Percentiles rank a stretch among this genome's conserved stretches.
Conservation (phyloP, 2,888 invertebrate genomes). For the Teinopalpus imperialis region DNA sequence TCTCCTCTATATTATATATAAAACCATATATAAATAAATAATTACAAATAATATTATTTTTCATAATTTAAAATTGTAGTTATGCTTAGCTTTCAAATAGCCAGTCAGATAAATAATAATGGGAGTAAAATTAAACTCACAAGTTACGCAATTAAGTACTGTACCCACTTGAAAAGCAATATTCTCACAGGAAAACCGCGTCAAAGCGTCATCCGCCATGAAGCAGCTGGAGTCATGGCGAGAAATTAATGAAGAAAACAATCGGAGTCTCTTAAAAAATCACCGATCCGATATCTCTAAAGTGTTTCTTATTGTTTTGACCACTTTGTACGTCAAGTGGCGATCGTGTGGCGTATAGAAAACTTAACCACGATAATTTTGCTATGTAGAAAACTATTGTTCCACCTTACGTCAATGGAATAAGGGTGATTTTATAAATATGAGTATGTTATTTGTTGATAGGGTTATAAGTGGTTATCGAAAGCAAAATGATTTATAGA, state of each 20-base stretch:
- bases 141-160: constrained; percentile 24
- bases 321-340: constrained; percentile 67
- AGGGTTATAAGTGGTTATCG: constrained; percentile 66
- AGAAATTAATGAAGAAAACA: constrained; percentile 59
- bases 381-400: constrained; percentile 32
- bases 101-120: too few relatives aligned
- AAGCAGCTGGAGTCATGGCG: constrained; percentile 41
- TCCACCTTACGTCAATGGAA: fast-evolving
- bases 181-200: constrained; percentile 70
- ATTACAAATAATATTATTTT: too few relatives aligned
- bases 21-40: too few relatives aligned
- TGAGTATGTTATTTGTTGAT: constrained; percentile 30
- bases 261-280: constrained; percentile 52
- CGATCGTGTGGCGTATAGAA: constrained; percentile 60
- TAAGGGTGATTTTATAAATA: constrained; percentile 35
- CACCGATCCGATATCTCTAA: constrained; percentile 65
- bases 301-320: constrained; percentile 69
- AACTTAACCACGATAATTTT: constrained; percentile 31
- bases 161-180: constrained; percentile 41
- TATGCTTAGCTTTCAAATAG: too few relatives aligned
- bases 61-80: too few relatives aligned
- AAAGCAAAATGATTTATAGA: constrained; percentile 65
- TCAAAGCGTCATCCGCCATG: constrained; percentile 37
- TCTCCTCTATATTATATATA: too few relatives aligned
- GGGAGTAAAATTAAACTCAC: not conserved